Evolutionary conservation across 2,888 invertebrate species (phyloP).

Genomic region (Drosophila neoperkinsi): DNA sequence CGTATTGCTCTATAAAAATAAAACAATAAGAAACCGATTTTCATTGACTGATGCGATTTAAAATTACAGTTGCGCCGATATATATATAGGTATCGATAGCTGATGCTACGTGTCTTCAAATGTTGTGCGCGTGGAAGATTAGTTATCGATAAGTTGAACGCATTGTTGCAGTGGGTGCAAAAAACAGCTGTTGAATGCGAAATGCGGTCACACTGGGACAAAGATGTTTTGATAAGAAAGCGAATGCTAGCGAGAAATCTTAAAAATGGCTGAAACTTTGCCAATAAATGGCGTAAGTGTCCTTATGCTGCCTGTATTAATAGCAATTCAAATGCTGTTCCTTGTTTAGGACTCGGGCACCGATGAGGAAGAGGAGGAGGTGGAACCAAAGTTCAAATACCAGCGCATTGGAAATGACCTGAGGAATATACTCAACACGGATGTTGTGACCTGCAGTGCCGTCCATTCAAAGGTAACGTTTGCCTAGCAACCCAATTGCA

Average conservation of each 20-base stretch:
- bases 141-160: slow-evolving; percentile 5
- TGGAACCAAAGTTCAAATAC: slow-evolving; percentile 96
- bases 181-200: slow-evolving; percentile 43
- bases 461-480: slow-evolving; percentile 93
- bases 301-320: not conserved
- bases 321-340: too few relatives aligned
- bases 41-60: too few relatives aligned
- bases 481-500: not conserved
- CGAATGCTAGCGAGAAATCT: slow-evolving; percentile 15
- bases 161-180: slow-evolving; percentile 2
- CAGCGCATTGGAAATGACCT: slow-evolving; percentile 95
- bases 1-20: slow-evolving; percentile 8
- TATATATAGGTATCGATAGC: slow-evolving; percentile 2
- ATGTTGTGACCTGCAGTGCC: slow-evolving; percentile 95
- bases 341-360: slow-evolving; percentile 65
- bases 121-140: not conserved
- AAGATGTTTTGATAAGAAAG: slow-evolving; percentile 56
- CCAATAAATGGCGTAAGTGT: slow-evolving; percentile 45
- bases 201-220: slow-evolving; percentile 35
- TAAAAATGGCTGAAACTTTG: slow-evolving; percentile 44
- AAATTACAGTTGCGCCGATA: not conserved
- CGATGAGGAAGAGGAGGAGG: slow-evolving; percentile 86
- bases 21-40: not conserved
- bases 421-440: slow-evolving; percentile 92
- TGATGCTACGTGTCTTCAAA: too few relatives aligned